Base-by-base conservation (phyloP, 2,888 invertebrate genomes). In the Chorisops tibialis region DNA sequence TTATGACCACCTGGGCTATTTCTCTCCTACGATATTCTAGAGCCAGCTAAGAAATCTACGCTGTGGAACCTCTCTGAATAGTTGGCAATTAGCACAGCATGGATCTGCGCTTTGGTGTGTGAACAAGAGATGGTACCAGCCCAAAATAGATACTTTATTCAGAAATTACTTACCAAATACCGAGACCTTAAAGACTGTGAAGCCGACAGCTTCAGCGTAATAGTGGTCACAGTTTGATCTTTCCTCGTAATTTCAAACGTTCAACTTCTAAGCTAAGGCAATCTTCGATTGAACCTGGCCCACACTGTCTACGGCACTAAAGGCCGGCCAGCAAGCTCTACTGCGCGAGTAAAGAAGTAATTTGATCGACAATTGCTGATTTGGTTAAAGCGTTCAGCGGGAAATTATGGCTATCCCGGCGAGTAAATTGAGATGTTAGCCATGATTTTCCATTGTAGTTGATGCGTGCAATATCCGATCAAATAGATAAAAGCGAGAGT, bases 281-380 rank as follows among this genome's bases (percentile, higher is more conserved):
- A 30, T 30, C 7, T 5, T 30, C 30, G 30, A 30, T 7, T 7
- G 30, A 30, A 9, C 7, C 30, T 30, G 30, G 7, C 7, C 30
- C 30, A 30, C 30, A 30, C 30, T 30, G 30, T 30, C 30, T 30
- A 7, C 30, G 9, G 9, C 30, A n/a, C n/a, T n/a, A n/a, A n/a
- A n/a, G n/a, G n/a, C 9, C 30, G 30, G 7, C 30, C 30, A 2
- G n/a, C n/a, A n/a, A n/a, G 30, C 30, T 30, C 30, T 30, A 30
- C 30, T 30, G 30, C 30, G 30, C 30, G 30, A 30, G 30, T 35
- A 19, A 56, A 45, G 45, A 56, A 45, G 56, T 56, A 56, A 56
- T 56, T 56, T 56, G 56, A 56, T 56, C 56, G 43, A 56, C 56
- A 56, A 56, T 56, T 56, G 56, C 56, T 45, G 56, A 56, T 56